Percentiles rank a stretch among this genome's conserved stretches.
These are phyloP conservation scores for Meda fulgida DNA, from an alignment of 2,797 vertebrate genomes.

Conservation along the genomic window DNA sequence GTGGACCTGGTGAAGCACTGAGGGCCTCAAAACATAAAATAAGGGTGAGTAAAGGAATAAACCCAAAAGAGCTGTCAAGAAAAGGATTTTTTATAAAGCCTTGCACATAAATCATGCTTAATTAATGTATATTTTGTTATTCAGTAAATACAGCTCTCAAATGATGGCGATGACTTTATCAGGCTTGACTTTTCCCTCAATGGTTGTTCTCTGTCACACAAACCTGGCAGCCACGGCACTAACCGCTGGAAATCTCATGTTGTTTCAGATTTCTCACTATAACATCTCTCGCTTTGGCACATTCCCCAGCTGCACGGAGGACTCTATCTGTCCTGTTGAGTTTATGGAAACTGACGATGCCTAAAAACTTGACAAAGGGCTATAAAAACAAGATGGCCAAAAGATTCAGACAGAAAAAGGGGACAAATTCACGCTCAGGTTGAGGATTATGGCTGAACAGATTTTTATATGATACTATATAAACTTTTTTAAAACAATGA, in stretches of 20 bases:
- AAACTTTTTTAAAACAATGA: neutral
- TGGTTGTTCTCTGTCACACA: neutral
- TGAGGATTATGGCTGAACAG: neutral
- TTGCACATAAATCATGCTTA: neutral
- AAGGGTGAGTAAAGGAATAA: neutral
- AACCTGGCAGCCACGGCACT: neutral
- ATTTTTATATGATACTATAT: neutral
- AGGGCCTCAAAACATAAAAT: neutral
- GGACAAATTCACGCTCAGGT: neutral
- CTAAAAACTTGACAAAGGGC: constrained; percentile 30
- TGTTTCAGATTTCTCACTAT: neutral
- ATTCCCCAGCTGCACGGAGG: neutral
- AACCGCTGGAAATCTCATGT: neutral
- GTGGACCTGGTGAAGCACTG: neutral
- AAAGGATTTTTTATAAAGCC: neutral
- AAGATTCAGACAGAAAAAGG: neutral
- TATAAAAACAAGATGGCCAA: neutral
- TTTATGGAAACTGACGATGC: constrained; percentile 41
- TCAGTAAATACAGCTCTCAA: neutral
- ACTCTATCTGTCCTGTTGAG: neutral
- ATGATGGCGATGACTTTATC: neutral
- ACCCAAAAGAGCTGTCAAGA: neutral
- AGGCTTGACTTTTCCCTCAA: neutral
- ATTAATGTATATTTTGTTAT: neutral
- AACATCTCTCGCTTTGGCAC: neutral